Evolutionary conservation across 2,113 vertebrate genomes (phyloP), one percentile per base, ranked within the genome.

Genomic region (Choloepus hoffmanni): DNA sequence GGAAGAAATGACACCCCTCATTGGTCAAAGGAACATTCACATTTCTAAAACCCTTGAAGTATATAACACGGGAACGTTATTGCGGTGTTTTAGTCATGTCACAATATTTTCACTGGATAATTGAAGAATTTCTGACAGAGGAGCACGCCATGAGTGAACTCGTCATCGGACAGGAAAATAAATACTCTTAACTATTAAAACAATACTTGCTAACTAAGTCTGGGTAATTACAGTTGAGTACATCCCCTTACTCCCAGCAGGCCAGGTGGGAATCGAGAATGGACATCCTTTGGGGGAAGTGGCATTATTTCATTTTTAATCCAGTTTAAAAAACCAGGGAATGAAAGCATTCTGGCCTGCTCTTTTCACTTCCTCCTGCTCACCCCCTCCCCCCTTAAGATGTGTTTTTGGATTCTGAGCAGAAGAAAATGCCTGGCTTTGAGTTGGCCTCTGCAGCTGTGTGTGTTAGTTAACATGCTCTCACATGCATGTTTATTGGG

Each of bases 1-100:
- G 18, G 13, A 93, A 95, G 96, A 85, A 74, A 91, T 81, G 70
- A 77, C 6, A 78, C 28, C 23, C 58, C 36, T 96, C 43, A 18
- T 81, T 14, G 48, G 19, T 89, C 90, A 88, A 95, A 78, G 70
- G 83, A 58, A 95, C 95, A 45, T 36, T 94, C 74, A 7, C 10
- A 2, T 0, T 90, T 89, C 85, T 95, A 96, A 94, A 85, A 50
- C 94, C 9, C 65, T 96, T 28, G 4, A 70, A 88, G 67, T 3
- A 7, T 53, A 58, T 83, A 50, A 43, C 76, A 36, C 13, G 26
- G 19, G 40, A 55, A 53, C 1, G 0, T 67, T 73, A 68, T 26
- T 74, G 82, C 23, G 0, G 68, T 53, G 63, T 74, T 65, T 67
- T 16, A 23, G 76, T 43, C 26, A n/a, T 12, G 50, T 92, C 95